Evolutionary conservation across 2,888 invertebrate genomes (phyloP), one percentile per base, ranked within the genome.

Genomic region (Cosmopolites sordidus): DNA sequence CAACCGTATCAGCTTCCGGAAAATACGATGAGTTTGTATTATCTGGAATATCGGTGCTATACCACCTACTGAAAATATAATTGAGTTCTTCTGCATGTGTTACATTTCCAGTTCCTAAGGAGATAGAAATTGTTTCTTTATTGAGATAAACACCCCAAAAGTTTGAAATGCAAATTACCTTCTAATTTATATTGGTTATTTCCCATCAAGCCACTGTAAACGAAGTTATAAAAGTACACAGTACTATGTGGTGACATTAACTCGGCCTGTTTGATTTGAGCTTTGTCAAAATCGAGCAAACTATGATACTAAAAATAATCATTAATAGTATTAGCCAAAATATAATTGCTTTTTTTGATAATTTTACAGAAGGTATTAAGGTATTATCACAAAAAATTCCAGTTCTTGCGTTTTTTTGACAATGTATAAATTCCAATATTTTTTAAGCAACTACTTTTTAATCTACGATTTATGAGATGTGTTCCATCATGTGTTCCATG

Each of bases 181-280:
- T 2, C 16, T 39, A 17, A 2, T 11, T n/a, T 17, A 17, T 22
- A 3, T 8, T 22, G 3, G 8, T 29, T 47, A 42, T 56, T 29
- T 38, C 56, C 56, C 56, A 56, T 56, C 17, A 15, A 16, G 9
- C 56, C 56, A 37, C 46, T 42, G 14, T 56, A 56, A 3, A 46
- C 45, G 27, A 56, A 56, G n/a, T 53, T 15, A 33, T 56, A 56
- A 40, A 56, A 56, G 18, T 49, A 53, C 15, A 53, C 56, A 5
- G 48, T 39, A 39, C 43, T 53, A 29, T 56, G 40, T 2, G 22
- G 14, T 9, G 56, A 56, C 42, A 49, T 48, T 14, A 56, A 14
- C 12, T 53, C 39, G 8, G 56, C 56, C 38, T 56, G 56, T 16
- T 53, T 56, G 12, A 56, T 56, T 16, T 45, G 16, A 12, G 56